Evolutionary conservation across 2,113 vertebrate species (phyloP).

Genomic region (Mastomys coucha): DNA sequence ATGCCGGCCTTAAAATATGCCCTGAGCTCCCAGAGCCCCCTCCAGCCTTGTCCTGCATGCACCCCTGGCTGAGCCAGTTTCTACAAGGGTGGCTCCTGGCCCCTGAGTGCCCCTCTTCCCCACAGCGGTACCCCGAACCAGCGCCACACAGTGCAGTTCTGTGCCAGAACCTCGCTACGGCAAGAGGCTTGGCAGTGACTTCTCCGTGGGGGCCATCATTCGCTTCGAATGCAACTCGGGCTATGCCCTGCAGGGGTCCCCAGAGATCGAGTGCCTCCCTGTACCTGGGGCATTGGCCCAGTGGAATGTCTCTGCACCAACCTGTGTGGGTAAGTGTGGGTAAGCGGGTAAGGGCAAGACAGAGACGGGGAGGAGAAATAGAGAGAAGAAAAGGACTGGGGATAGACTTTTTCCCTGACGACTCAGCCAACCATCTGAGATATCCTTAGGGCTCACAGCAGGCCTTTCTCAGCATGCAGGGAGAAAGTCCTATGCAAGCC

Average conservation of each 20-base stretch:
- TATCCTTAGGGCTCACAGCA: background rate
- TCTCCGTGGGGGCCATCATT: slow-evolving; percentile 93
- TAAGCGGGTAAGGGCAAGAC: slow-evolving; percentile 68
- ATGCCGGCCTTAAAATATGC: background rate
- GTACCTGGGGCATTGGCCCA: slow-evolving; percentile 96
- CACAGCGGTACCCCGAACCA: slow-evolving; percentile 96
- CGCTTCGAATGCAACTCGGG: slow-evolving; percentile 96
- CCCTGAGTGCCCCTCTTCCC: slow-evolving; percentile 58
- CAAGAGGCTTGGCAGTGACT: slow-evolving; percentile 94
- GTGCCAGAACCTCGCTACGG: slow-evolving; percentile 97
- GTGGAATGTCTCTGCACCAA: slow-evolving; percentile 96
- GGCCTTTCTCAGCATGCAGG: background rate
- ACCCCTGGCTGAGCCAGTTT: background rate
- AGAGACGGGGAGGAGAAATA: no score
- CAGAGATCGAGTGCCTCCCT: slow-evolving; percentile 94
- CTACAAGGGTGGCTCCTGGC: background rate
- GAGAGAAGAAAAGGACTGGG: background rate
- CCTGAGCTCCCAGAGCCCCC: background rate
- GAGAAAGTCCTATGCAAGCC: background rate
- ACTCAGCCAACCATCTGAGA: background rate
- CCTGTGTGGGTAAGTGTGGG: slow-evolving; percentile 95
- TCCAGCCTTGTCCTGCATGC: background rate
- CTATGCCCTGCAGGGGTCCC: slow-evolving; percentile 92
- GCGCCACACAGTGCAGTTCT: slow-evolving; percentile 97
- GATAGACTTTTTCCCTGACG: background rate